These are phyloP conservation scores for Poeciliopsis occidentalis DNA, from an alignment of 2,113 vertebrate species.

Conservation along the genomic window DNA sequence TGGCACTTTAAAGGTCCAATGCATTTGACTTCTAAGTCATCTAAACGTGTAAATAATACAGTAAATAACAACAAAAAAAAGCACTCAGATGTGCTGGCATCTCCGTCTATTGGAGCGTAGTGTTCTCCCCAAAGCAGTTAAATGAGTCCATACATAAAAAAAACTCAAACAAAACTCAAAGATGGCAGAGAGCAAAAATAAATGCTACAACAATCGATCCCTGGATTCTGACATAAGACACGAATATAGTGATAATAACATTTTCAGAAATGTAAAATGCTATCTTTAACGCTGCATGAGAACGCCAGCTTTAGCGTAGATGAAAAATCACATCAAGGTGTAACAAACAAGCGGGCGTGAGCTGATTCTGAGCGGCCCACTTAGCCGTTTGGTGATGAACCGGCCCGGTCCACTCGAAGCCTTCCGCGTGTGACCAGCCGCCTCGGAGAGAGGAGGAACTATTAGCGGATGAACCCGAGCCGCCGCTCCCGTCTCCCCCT, in stretches of 20 bases:
- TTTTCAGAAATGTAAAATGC: not conserved
- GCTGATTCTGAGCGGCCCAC: conserved; percentile 47
- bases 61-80: no score
- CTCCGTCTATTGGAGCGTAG: no score
- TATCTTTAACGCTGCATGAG: not conserved
- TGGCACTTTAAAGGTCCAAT: no score
- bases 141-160: no score
- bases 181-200: no score
- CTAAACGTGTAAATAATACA: no score
- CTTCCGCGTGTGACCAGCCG: conserved; percentile 62
- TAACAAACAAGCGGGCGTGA: conserved; percentile 37
- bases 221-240: no score
- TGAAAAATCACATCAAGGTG: conserved; percentile 31
- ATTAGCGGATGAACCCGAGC: conserved; percentile 68
- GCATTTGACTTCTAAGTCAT: no score
- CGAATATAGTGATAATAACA: not conserved
- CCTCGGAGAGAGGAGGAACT: conserved; percentile 67
- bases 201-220: no score
- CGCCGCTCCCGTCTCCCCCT: conserved; percentile 49
- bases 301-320: not conserved
- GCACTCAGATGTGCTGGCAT: no score
- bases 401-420: conserved; percentile 63
- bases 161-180: no score
- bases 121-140: no score
- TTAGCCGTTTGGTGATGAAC: conserved; percentile 74